A percentile compares a stretch with the other conserved stretches of the same genome.
Evolutionary conservation across 2,797 vertebrate genomes (phyloP).

Genomic region (Oreonectes daqikongensis): DNA sequence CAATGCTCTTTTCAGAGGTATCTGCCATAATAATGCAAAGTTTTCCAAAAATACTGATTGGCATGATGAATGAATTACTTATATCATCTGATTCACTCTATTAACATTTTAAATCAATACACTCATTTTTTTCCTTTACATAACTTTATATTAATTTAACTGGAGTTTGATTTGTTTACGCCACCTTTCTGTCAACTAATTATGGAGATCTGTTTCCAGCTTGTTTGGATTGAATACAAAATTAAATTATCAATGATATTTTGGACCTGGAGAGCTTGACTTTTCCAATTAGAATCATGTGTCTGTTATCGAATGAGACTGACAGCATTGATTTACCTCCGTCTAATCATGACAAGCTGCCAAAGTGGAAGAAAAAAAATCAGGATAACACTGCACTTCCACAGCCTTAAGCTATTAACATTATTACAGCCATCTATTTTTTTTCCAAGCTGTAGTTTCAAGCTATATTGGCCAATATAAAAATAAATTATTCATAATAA

Average conservation of each 20-base stretch:
- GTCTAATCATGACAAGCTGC: constrained; percentile 36
- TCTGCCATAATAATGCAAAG: too few species aligned
- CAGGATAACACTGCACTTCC: constrained; percentile 14
- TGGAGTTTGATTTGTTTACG: neutral
- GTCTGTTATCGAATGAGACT: constrained; percentile 42
- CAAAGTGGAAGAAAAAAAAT: constrained; percentile 22
- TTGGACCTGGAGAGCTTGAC: constrained; percentile 36
- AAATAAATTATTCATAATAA: constrained; percentile 28
- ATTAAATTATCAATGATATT: constrained; percentile 33
- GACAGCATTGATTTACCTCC: constrained; percentile 39
- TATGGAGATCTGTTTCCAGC: neutral
- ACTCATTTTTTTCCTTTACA: too few species aligned
- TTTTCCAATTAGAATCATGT: constrained; percentile 36
- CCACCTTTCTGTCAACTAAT: neutral
- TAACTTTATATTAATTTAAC: neutral
- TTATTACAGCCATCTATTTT: constrained; percentile 1
- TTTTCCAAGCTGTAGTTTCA: neutral
- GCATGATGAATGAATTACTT: too few species aligned
- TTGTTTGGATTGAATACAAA: neutral
- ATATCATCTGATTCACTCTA: too few species aligned
- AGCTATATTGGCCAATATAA: constrained; percentile 10
- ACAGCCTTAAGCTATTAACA: constrained; percentile 5
- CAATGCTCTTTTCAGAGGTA: too few species aligned
- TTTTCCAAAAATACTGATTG: too few species aligned
- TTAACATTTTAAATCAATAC: too few species aligned